These are phyloP conservation scores for Psophia crepitans DNA, from an alignment of 2,113 vertebrate species.

Conservation along the genomic window DNA sequence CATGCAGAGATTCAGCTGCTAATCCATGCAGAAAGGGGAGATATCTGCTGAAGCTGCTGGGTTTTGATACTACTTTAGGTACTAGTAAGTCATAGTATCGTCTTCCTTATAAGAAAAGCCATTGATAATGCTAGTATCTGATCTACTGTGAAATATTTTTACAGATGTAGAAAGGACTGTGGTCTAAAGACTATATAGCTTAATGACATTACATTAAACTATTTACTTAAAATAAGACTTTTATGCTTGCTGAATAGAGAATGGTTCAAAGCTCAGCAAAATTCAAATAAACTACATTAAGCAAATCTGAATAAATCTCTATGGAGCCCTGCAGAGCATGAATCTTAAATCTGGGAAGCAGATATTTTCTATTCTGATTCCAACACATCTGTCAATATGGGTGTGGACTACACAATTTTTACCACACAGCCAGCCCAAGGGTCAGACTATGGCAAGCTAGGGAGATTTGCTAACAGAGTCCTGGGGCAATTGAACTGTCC, in stretches of 20 bases:
- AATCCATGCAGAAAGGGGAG: not conserved
- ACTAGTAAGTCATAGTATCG: not conserved
- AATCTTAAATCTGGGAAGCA: not conserved
- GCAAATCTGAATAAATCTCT: not conserved
- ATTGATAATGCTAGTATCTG: not conserved
- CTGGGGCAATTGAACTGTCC: not conserved
- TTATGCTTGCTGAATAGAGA: not conserved
- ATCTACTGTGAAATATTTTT: not conserved
- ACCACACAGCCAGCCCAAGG: not conserved
- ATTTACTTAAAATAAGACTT: not conserved
- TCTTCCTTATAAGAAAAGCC: not conserved
- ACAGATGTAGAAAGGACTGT: not conserved
- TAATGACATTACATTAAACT: not conserved
- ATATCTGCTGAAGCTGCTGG: not conserved
- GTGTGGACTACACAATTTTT: not conserved
- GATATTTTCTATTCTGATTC: not conserved
- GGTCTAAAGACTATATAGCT: not conserved
- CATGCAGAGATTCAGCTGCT: not conserved
- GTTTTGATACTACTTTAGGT: not conserved
- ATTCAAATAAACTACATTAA: not conserved
- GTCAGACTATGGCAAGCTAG: not conserved
- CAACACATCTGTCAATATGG: not conserved
- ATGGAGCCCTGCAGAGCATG: not conserved
- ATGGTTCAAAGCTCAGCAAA: not conserved
- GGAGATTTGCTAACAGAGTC: not conserved